A percentile compares a stretch with the other conserved stretches of the same genome.
Evolutionary conservation across 2,888 invertebrate species (phyloP).

Genomic region (Oxytorus armatus): DNA sequence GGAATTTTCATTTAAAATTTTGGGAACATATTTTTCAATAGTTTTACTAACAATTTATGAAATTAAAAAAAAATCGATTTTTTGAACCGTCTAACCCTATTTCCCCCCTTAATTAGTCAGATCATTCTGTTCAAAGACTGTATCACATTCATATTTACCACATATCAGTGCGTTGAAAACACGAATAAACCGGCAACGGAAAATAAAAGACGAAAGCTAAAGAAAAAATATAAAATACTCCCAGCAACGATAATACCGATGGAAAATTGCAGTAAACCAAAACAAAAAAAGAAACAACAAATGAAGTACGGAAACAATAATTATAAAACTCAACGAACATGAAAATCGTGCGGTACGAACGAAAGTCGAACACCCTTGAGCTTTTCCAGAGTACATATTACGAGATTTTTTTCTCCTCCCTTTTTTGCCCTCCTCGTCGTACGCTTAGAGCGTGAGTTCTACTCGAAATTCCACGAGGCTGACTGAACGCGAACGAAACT

Average conservation of each 20-base stretch:
- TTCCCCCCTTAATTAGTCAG: no score
- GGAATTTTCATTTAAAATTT: no score
- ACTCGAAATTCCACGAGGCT: constrained; percentile 50
- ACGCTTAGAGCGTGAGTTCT: constrained; percentile 29
- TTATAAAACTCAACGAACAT: constrained; percentile 9
- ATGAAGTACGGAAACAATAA: constrained; percentile 33
- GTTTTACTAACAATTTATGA: no score
- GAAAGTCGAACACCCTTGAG: constrained; percentile 55
- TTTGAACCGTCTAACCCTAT: no score
- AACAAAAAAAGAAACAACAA: constrained; percentile 20
- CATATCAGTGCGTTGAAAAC: no score
- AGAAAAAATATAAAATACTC: not conserved
- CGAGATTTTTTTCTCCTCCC: constrained; percentile 16
- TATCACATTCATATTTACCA: no score
- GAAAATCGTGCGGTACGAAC: constrained; percentile 25
- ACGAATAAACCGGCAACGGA: no score
- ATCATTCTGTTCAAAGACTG: no score
- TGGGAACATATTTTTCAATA: no score
- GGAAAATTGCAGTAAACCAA: constrained; percentile 24
- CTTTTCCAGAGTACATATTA: constrained; percentile 47
- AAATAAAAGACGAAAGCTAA: not conserved
- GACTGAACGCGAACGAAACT: constrained; percentile 38
- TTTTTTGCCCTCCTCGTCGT: constrained; percentile 5
- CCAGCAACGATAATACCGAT: constrained; percentile 15
- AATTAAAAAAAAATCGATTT: no score